Evolutionary conservation across 2,888 invertebrate genomes (phyloP), one percentile per base, ranked within the genome.

Genomic region (Fragum fragum): DNA sequence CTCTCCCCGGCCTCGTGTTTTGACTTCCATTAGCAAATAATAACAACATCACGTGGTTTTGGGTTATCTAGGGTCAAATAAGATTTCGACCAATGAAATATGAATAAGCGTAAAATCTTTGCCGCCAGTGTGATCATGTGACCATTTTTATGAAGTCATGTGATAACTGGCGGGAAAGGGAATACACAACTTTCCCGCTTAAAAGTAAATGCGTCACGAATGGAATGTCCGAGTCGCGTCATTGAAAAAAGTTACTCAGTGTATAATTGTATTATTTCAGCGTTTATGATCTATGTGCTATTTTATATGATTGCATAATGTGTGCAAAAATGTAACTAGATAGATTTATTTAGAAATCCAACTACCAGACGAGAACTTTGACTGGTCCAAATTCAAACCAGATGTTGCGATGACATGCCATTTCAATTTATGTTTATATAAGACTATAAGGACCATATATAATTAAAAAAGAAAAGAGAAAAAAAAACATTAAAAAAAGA

Each of bases 31-130:
- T 53, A 23, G 52, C 77, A 78, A 81, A 87, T 79, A 86, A 87
- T 81, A 88, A 88, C 88, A 88, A 88, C 57, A 39, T 78, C 88
- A 87, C 79, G 85, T 88, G 88, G 80, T 59, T 52, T 23, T 6
- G 36, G 68, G 69, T 79, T 52, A 73, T 71, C 23, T 36, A n/a
- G n/a, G 79, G 76, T 76, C 59, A 77, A 69, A n/a, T 3, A 16
- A 5, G 21, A 0, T 9, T 63, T 74, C 23, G 39, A 59, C 81
- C 86, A 85, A 84, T 85, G 77, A 73, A 28, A 52, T 14, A 2
- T 11, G 26, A 21, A 59, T 69, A 36, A 70, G 70, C 23, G 68
- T 68, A 57, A 69, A 55, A 78, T 66, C 57, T 78, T 85, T 71
- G 18, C 85, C 82, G 82, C 85, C 82, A 85, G 76, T 29, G 16